Evolutionary conservation across 2,888 invertebrate species (phyloP).

Genomic region (Pogonocherus hispidulus): DNA sequence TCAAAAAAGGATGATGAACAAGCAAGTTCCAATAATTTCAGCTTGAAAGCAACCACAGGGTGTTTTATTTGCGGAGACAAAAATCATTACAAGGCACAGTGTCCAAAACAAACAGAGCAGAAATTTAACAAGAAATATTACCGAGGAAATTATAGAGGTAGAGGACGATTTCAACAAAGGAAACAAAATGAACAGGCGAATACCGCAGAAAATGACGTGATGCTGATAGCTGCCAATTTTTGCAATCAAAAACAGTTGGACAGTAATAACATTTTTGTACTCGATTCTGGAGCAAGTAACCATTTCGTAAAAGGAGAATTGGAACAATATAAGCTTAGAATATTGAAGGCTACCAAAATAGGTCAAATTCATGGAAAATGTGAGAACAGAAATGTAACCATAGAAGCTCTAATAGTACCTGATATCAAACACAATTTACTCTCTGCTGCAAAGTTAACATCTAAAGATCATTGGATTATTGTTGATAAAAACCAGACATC

Average conservation of each 20-base stretch:
- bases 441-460: conserved; percentile 30
- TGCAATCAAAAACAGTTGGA: conserved; percentile 25
- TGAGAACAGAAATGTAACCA: conserved; percentile 24
- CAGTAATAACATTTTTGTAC: conserved; percentile 24
- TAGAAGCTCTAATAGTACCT: conserved; percentile 34
- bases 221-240: conserved; percentile 20
- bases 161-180: too few species aligned
- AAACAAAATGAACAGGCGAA: not conserved
- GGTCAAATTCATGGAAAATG: conserved; percentile 17
- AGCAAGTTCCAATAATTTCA: not conserved
- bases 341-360: conserved; percentile 23
- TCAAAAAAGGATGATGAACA: not conserved
- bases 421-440: conserved; percentile 35
- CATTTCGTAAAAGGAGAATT: conserved; percentile 32
- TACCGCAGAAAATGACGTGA: too few species aligned
- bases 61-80: not conserved
- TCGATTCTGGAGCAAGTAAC: conserved; percentile 36
- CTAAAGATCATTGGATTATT: conserved; percentile 28
- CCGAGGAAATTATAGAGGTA: too few species aligned
- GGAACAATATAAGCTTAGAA: conserved; percentile 30
- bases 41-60: not conserved
- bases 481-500: conserved; percentile 4
- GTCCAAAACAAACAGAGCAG: not conserved
- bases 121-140: too few species aligned
- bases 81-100: not conserved